A percentile compares a stretch with the other conserved stretches of the same genome.
Conservation (phyloP, 2,888 invertebrate species). For the Poecilobothrus nobilitatus region DNA sequence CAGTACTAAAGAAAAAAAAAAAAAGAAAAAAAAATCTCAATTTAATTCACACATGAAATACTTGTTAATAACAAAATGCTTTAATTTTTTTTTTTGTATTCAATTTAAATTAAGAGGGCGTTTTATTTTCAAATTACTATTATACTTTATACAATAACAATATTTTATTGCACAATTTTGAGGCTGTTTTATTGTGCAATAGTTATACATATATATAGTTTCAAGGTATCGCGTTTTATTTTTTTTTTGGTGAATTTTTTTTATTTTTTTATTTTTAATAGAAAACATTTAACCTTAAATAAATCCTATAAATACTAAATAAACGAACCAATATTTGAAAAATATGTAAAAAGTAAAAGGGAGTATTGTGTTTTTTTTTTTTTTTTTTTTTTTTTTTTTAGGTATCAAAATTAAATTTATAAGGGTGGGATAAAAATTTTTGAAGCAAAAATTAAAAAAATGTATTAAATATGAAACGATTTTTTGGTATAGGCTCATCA, state of each 20-base stretch:
- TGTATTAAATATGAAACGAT: too few relatives aligned
- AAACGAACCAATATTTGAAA: background rate
- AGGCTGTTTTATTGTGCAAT: background rate
- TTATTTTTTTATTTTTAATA: background rate
- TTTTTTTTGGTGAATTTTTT: background rate
- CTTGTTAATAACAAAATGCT: background rate
- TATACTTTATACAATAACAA: background rate
- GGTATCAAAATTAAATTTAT: too few relatives aligned
- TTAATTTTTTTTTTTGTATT: background rate
- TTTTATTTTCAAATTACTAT: background rate
- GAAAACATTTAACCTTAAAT: constrained; percentile 4
- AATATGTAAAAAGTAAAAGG: background rate
- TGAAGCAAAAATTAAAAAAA: too few relatives aligned
- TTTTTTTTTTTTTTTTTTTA: too few relatives aligned
- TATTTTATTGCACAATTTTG: background rate
- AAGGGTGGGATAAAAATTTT: too few relatives aligned
- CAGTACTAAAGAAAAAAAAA: too few relatives aligned
- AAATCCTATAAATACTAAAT: background rate
- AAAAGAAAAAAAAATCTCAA: background rate
- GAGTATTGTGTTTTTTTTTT: too few relatives aligned
- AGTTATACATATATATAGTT: background rate
- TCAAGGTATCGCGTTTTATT: background rate
- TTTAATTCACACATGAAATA: constrained; percentile 1
- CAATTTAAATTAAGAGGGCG: background rate
- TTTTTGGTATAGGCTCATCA: too few relatives aligned